Evolutionary conservation across 2,888 invertebrate species (phyloP), one percentile per base, ranked within the genome.

Genomic region (Callyntrura sp.): DNA sequence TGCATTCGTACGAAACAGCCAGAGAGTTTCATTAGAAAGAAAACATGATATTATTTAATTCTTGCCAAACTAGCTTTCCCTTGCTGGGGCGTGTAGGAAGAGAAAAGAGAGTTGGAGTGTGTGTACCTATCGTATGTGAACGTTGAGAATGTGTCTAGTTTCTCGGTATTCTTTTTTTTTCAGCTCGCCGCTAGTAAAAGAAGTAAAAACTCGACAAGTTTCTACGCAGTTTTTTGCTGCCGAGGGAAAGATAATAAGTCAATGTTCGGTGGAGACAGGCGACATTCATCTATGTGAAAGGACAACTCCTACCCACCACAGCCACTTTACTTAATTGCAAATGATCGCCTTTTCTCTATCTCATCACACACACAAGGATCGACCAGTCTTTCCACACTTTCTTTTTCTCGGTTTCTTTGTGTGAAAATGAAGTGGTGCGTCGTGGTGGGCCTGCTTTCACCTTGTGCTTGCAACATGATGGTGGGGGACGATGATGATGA

Each of bases 241-340:
- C 25, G 78, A 51, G 28, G 70, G 79, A 87, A 89, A 76, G 79
- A 78, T 89, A 89, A 89, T 89, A 89, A 89, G 89, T 89, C 79
- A 87, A 90, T 90, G 90, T 87, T 83, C 78, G 76, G 81, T 48
- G 48, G 85, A 82, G 89, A 91, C 91, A 91, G 87, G 73, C 85
- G 91, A 90, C 91, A 91, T 91, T 91, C 90, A 90, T 91, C 91
- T 88, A 78, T 65, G 84, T 83, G 90, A 88, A 88, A 88, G 82
- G 88, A 91, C 91, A 90, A 90, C 82, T 90, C 86, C 73, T 89
- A 84, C 82, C 90, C 70, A 86, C 88, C 88, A 88, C 89, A 87
- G 86, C 90, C 92, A 91, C 91, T 92, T 92, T 92, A 90, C 90
- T 90, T 92, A 92, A 92, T 92, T 92, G 92, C 91, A 90, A 92